These are phyloP conservation scores for Acropternis orthonyx DNA, from an alignment of 2,797 vertebrate genomes.

Conservation along the genomic window DNA sequence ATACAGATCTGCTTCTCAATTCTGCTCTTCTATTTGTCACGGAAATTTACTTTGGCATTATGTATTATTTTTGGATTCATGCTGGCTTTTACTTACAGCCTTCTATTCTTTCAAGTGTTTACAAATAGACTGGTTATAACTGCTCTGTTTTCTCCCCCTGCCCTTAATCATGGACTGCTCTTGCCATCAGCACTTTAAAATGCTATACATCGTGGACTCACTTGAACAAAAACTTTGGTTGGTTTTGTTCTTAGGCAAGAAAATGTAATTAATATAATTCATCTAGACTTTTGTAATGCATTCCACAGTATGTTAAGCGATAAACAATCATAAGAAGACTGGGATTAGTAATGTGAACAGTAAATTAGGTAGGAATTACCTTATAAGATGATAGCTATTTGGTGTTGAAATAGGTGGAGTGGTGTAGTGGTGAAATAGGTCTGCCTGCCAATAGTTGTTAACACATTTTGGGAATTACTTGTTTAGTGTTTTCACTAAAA, in stretches of 20 bases:
- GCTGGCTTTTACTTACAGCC: neutral
- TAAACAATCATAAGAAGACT: neutral
- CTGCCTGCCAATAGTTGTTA: neutral
- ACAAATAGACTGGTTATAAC: neutral
- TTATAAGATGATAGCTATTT: neutral
- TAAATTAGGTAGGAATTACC: neutral
- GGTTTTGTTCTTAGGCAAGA: neutral
- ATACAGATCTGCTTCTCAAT: neutral
- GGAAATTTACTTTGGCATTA: neutral
- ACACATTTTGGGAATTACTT: neutral
- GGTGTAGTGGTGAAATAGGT: neutral
- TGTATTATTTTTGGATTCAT: neutral
- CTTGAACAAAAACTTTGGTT: neutral
- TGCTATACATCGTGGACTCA: neutral
- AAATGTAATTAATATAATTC: neutral
- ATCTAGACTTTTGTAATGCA: neutral
- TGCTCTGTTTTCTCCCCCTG: neutral
- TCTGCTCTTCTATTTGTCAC: neutral
- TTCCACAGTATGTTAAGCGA: neutral
- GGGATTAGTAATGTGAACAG: neutral
- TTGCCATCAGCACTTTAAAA: neutral
- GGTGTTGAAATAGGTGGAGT: constrained; percentile 24
- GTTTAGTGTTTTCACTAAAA: neutral
- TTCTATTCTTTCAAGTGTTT: neutral
- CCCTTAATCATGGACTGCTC: neutral